phyloP scores from a whole-genome alignment of 2,113 vertebrate species.

The Centrocercus urophasianus region DNA sequence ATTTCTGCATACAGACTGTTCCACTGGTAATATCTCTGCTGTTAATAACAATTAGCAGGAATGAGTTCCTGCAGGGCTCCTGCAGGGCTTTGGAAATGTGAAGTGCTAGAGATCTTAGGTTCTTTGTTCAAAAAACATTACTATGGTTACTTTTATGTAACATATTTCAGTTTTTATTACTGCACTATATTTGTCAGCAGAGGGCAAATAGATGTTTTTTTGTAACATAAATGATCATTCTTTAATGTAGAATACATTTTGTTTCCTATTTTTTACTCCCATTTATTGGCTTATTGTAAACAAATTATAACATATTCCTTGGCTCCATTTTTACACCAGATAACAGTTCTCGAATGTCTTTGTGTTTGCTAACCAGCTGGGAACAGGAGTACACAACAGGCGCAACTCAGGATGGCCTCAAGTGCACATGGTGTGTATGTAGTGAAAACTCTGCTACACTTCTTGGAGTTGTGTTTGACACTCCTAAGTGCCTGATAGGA shows the following conservation, averaged over 20 bases:
- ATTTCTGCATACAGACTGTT: background rate
- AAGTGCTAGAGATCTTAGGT: background rate
- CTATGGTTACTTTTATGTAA: background rate
- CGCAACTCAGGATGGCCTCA: background rate
- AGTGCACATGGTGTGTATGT: background rate
- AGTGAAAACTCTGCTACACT: background rate
- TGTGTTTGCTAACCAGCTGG: background rate
- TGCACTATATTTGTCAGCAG: background rate
- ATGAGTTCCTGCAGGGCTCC: conserved; percentile 1
- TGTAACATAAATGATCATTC: background rate
- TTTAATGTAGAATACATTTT: background rate
- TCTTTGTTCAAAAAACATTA: conserved; percentile 34
- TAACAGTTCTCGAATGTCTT: background rate
- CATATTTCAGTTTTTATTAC: background rate
- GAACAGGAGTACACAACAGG: background rate
- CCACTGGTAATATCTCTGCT: background rate
- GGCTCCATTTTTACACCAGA: background rate
- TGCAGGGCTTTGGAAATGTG: background rate
- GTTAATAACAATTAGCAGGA: background rate
- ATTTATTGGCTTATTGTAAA: background rate
- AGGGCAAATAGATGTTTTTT: background rate
- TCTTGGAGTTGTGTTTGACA: background rate
- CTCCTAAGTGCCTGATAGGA: background rate
- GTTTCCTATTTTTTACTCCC: background rate
- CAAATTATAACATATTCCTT: background rate